phyloP scores from a whole-genome alignment of 2,888 invertebrate species.

The Seira ritae region DNA sequence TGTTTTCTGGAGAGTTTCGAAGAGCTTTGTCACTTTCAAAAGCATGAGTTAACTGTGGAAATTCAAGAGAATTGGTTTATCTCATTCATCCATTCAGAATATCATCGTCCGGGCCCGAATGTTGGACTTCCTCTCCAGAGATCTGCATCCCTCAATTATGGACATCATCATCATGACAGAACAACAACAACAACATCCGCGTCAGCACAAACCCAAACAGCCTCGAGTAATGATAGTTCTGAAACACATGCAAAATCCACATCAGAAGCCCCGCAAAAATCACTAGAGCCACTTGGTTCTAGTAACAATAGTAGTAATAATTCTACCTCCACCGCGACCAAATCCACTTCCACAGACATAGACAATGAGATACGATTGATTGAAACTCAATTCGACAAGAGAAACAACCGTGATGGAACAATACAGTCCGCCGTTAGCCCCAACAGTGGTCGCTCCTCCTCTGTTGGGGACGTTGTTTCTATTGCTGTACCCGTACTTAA shows the following conservation, averaged over 20 bases:
- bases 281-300: slow-evolving; percentile 22
- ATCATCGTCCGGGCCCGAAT: slow-evolving; percentile 38
- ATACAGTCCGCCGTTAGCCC: not conserved
- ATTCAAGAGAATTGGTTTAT: slow-evolving; percentile 69
- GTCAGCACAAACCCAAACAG: too few relatives aligned
- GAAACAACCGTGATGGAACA: not conserved
- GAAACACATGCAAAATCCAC: too few relatives aligned
- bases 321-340: slow-evolving; percentile 33
- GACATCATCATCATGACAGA: slow-evolving; percentile 6
- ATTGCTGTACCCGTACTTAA: slow-evolving; percentile 14
- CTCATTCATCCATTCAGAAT: slow-evolving; percentile 68
- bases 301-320: slow-evolving; percentile 18
- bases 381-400: slow-evolving; percentile 56
- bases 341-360: slow-evolving; percentile 35
- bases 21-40: slow-evolving; percentile 46
- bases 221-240: slow-evolving; percentile 20
- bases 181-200: slow-evolving; percentile 12
- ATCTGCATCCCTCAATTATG: slow-evolving; percentile 60
- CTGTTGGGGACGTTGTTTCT: slow-evolving; percentile 24
- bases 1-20: slow-evolving; percentile 55
- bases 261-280: too few relatives aligned
- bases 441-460: slow-evolving; percentile 17
- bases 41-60: slow-evolving; percentile 61
- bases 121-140: slow-evolving; percentile 54
- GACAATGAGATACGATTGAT: slow-evolving; percentile 59